Base-by-base conservation (phyloP, 2,888 invertebrate genomes). In the Drosophila gaucha region DNA sequence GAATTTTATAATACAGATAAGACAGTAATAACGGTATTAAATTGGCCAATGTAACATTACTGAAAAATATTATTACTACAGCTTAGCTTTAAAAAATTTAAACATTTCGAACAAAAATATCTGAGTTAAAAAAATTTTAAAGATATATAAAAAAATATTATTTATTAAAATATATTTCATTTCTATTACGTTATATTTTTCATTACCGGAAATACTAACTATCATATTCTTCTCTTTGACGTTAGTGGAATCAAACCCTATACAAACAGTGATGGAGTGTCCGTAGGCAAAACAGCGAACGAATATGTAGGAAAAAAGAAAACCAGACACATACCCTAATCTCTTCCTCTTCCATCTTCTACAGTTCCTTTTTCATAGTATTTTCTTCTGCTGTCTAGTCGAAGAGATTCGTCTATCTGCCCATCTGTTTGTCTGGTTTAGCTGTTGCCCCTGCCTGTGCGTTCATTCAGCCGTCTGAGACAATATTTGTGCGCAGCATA, bases 401-500 rank as follows among this genome's bases (percentile, higher is more conserved):
- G 16, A n/a, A 35, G 54, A 33, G 64, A 43, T 55, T 39, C 44
- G 55, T 66, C 74, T 74, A 44, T 62, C 68, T 46, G 54, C 46
- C 69, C 57, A 57, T 35, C n/a, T 14, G 46, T 72, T 69, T 80
- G 76, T 70, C 67, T 78, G 71, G 78, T 59, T 78, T 76, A 63
- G 54, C 46, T 55, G 67, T 20, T 24, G 31, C 44, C 51, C 10
- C 51, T 46, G 49, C 41, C 62, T 58, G 51, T 57, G 72, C 67
- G 73, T 74, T 67, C 68, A 67, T 65, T 74, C 74, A 63, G 57
- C 70, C 67, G 74, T 75, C 74, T 80, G 74, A 86, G 88, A 77
- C 78, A 89, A 86, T 89, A 89, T 89, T 89, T 89, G 74, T 58
- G 80, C 63, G 72, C 62, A 79, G 79, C 88, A 85, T 77, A 86